These are phyloP conservation scores for Crossaster papposus DNA, from an alignment of 53 echinoderm and acorn worm species.

Conservation along the genomic window DNA sequence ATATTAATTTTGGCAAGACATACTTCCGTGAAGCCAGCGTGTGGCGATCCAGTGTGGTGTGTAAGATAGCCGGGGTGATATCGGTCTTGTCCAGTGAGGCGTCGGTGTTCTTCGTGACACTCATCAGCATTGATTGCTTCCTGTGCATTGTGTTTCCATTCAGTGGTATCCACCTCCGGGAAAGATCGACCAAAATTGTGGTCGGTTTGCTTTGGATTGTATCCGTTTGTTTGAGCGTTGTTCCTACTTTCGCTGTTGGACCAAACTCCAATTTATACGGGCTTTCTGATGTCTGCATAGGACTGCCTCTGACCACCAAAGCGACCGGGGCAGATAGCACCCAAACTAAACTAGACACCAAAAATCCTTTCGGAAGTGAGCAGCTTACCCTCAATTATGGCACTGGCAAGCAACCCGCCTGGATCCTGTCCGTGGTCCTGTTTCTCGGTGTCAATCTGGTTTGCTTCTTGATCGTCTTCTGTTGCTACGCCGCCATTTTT, in stretches of 20 bases:
- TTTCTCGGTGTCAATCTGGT: conserved; percentile 66
- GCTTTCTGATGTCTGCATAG: conserved; percentile 10
- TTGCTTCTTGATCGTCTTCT: conserved; percentile 53
- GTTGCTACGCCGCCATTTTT: conserved; percentile 63
- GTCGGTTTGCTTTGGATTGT: conserved; percentile 14
- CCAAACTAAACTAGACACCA: background rate
- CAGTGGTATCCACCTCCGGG: conserved; percentile 1
- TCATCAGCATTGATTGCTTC: conserved; percentile 47
- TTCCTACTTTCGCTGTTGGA: background rate
- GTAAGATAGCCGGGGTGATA: conserved; percentile 29
- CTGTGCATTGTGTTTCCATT: conserved; percentile 44
- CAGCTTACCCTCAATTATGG: background rate
- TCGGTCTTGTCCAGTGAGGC: conserved; percentile 38
- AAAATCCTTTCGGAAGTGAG: background rate
- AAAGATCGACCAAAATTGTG: background rate
- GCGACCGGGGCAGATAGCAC: background rate
- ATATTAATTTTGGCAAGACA: conserved; percentile 13
- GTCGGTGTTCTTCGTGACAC: conserved; percentile 39
- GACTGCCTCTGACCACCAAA: background rate
- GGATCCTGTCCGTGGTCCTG: conserved; percentile 60
- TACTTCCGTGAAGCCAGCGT: background rate
- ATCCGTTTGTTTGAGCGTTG: background rate
- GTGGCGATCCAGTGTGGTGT: conserved; percentile 21
- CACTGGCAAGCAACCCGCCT: conserved; percentile 26
- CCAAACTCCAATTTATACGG: conserved; percentile 21